Evolutionary conservation across 2,888 invertebrate species (phyloP).

Genomic region (Conchocele bisecta): DNA sequence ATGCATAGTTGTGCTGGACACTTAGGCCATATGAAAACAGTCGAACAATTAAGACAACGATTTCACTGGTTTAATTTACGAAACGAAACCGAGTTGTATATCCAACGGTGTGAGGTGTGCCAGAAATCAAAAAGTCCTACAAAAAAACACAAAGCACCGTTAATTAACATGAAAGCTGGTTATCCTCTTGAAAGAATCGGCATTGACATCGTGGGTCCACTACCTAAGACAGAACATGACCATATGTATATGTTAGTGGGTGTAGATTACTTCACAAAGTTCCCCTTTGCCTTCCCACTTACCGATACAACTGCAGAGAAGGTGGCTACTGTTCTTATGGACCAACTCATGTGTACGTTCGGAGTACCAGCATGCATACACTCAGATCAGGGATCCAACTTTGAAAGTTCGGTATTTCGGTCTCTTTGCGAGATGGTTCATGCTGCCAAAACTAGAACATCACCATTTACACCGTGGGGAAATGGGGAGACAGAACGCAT

Average conservation of each 20-base stretch:
- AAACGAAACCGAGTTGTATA: slow-evolving; percentile 7
- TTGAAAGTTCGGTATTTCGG: slow-evolving; percentile 1
- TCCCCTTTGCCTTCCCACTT: background rate
- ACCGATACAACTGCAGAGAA: background rate
- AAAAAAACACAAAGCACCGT: background rate
- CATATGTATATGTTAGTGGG: slow-evolving; percentile 3
- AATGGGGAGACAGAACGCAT: too few species aligned
- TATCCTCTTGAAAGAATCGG: slow-evolving; percentile 21
- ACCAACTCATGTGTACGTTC: slow-evolving; percentile 2
- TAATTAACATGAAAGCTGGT: background rate
- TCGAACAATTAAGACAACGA: background rate
- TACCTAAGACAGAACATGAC: slow-evolving; percentile 3
- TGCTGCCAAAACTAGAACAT: slow-evolving; percentile 9
- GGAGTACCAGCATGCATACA: slow-evolving; percentile 3
- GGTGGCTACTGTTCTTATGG: slow-evolving; percentile 5
- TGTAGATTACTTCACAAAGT: slow-evolving; percentile 12
- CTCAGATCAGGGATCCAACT: slow-evolving; percentile 10
- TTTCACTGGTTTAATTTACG: slow-evolving; percentile 9
- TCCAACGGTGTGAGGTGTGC: background rate
- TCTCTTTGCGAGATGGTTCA: background rate
- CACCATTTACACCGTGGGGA: background rate
- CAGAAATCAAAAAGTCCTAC: background rate
- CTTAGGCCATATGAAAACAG: background rate
- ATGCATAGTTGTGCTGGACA: slow-evolving; percentile 10
- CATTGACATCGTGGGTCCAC: slow-evolving; percentile 11